phyloP scores from a whole-genome alignment of 2,113 vertebrate species.

The Clarias batrachus region DNA sequence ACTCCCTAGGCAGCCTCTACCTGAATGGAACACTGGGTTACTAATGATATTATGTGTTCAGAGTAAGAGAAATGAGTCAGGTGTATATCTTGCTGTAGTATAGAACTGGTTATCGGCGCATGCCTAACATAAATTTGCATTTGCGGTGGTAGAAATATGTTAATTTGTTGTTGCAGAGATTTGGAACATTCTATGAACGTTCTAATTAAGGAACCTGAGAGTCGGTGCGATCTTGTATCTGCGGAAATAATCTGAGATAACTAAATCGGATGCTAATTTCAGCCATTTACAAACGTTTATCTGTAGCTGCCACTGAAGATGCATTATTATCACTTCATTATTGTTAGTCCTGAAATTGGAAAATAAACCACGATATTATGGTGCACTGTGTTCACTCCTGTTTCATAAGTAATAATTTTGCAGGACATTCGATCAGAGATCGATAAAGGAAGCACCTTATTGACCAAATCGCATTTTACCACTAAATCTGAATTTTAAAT shows the following conservation, averaged over 20 bases:
- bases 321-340: constrained; percentile 7
- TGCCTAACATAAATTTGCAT: constrained; percentile 17
- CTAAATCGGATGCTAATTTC: not conserved
- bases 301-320: constrained; percentile 31
- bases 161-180: constrained; percentile 58
- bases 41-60: not conserved
- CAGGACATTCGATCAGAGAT: not conserved
- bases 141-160: not conserved
- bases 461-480: not conserved
- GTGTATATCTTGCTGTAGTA: not conserved
- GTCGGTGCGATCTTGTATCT: constrained; percentile 1
- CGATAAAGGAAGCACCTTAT: not conserved
- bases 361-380: not conserved
- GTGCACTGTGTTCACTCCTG: not conserved
- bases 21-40: not conserved
- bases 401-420: not conserved
- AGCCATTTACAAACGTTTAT: not conserved
- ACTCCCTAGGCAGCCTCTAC: not conserved
- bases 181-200: not conserved
- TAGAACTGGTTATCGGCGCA: constrained; percentile 8
- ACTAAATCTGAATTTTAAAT: constrained; percentile 2
- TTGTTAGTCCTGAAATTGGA: not conserved
- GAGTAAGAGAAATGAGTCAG: not conserved
- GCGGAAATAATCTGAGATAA: constrained; percentile 13
- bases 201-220: constrained; percentile 15